Evolutionary conservation across 2,113 vertebrate genomes (phyloP).

Genomic region (Irena cyanogastra): DNA sequence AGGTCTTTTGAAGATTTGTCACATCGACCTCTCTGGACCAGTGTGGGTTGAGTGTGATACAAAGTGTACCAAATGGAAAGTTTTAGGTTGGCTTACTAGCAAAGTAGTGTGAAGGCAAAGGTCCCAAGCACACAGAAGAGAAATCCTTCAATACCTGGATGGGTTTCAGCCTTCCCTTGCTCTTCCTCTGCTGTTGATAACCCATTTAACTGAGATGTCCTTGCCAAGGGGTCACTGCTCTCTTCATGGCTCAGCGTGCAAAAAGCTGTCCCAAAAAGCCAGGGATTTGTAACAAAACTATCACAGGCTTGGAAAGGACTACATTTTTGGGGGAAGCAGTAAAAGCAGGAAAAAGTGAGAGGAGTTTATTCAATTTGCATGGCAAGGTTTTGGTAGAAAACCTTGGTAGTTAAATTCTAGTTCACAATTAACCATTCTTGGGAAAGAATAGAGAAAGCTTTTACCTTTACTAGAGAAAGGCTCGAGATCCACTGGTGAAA

Average conservation of each 20-base stretch:
- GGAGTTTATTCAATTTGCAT: neutral
- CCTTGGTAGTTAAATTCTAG: neutral
- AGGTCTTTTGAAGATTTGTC: neutral
- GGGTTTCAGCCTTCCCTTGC: neutral
- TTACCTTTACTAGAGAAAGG: neutral
- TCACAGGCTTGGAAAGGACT: neutral
- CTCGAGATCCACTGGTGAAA: neutral
- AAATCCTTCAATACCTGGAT: neutral
- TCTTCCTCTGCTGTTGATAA: neutral
- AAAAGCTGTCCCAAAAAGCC: neutral
- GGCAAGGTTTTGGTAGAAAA: neutral
- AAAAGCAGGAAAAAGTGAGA: neutral
- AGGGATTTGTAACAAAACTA: neutral
- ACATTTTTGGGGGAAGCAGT: neutral
- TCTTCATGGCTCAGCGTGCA: neutral
- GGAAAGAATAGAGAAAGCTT: neutral
- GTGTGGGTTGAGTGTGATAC: neutral
- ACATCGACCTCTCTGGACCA: neutral
- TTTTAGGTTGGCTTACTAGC: neutral
- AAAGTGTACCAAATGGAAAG: neutral
- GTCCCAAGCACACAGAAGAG: neutral
- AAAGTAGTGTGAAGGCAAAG: neutral
- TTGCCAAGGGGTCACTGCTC: neutral
- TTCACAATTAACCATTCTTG: neutral
- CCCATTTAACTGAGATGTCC: neutral